Percentiles rank a stretch among this genome's conserved stretches.
Conservation (phyloP, 2,113 vertebrate species). For the Melanostigma gelatinosum region DNA sequence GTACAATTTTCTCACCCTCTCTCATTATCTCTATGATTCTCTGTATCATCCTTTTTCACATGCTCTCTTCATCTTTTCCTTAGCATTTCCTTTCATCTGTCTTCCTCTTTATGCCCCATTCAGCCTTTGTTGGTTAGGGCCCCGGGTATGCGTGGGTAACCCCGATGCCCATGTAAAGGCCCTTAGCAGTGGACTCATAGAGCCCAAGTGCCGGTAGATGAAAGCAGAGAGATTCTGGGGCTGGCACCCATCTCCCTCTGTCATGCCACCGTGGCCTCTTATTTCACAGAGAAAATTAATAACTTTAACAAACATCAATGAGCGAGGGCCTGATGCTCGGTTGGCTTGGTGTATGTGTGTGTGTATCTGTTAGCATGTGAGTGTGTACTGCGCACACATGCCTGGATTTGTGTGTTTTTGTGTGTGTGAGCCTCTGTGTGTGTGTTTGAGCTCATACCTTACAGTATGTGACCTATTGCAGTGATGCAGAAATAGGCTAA, state of each 20-base stretch:
- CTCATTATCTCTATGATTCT: conserved; percentile 53
- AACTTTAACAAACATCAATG: conserved; percentile 86
- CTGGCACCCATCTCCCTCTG: conserved; percentile 83
- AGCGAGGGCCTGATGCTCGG: conserved; percentile 71
- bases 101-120: conserved; percentile 53
- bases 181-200: conserved; percentile 67
- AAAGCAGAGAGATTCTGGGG: conserved; percentile 80
- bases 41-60: conserved; percentile 59
- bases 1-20: conserved; percentile 48
- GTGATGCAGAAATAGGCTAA: conserved; percentile 23
- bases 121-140: conserved; percentile 80
- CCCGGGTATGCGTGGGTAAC: conserved; percentile 79
- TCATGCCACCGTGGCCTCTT: conserved; percentile 82
- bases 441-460: conserved; percentile 49
- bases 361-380: conserved; percentile 48
- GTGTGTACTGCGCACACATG: conserved; percentile 49
- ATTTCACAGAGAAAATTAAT: conserved; percentile 87
- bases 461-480: conserved; percentile 21
- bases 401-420: conserved; percentile 45
- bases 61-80: conserved; percentile 46
- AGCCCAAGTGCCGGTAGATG: conserved; percentile 79
- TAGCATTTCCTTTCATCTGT: conserved; percentile 68
- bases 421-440: conserved; percentile 4
- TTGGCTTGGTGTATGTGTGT: conserved; percentile 57
- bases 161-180: conserved; percentile 78